Conservation (phyloP, 1,140 invertebrate species). For the Heliconius hewitsoni region DNA sequence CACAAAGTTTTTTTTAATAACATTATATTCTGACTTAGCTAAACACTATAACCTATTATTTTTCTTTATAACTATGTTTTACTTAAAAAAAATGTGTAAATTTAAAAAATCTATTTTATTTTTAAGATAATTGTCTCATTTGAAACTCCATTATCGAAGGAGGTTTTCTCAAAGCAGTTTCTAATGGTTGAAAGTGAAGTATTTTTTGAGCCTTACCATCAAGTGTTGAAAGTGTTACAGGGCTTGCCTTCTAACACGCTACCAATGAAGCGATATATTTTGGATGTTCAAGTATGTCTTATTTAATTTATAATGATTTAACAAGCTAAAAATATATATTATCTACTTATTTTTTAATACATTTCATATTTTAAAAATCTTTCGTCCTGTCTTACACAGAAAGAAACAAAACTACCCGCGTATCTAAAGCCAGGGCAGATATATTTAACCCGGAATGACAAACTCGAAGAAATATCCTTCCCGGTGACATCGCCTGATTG, state of each 20-base stretch:
- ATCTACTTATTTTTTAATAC: neutral
- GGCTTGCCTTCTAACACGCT: conserved; percentile 71
- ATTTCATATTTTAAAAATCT: neutral
- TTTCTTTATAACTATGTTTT: too few species aligned
- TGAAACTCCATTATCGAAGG: conserved; percentile 57
- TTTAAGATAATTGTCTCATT: conserved; percentile 67
- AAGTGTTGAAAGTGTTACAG: conserved; percentile 84
- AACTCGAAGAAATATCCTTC: conserved; percentile 50
- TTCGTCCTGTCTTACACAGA: conserved; percentile 42
- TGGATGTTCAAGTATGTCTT: conserved; percentile 77
- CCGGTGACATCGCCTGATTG: conserved; percentile 66
- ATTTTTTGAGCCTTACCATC: conserved; percentile 87
- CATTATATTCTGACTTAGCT: too few species aligned
- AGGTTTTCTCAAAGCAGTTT: conserved; percentile 52
- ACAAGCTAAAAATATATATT: too few species aligned
- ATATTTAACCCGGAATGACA: neutral
- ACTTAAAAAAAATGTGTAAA: neutral
- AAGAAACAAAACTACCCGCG: conserved; percentile 50
- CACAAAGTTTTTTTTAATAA: too few species aligned
- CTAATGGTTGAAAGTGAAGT: conserved; percentile 85
- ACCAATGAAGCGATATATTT: conserved; percentile 85
- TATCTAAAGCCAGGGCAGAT: conserved; percentile 49
- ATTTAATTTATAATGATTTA: too few species aligned
- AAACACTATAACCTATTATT: too few species aligned
- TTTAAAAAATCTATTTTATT: conserved; percentile 12